These are phyloP conservation scores for Nymphicus hollandicus DNA, from an alignment of 2,113 vertebrate species.

Conservation along the genomic window DNA sequence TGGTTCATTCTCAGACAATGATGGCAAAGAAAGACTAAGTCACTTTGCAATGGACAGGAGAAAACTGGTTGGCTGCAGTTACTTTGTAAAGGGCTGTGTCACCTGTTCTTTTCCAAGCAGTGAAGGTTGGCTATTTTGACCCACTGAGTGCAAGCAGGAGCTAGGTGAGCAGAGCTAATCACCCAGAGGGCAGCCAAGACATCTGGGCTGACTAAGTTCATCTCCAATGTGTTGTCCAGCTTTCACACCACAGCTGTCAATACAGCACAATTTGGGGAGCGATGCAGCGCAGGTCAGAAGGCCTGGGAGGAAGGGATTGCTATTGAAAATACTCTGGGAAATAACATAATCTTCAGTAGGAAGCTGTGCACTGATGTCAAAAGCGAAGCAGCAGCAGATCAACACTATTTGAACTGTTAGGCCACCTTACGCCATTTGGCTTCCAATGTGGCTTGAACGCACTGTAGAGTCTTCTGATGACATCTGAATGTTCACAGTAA, in stretches of 20 bases:
- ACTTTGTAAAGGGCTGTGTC: background rate
- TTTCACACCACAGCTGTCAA: background rate
- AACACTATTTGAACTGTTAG: background rate
- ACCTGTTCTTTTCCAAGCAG: rapidly evolving
- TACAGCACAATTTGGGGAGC: background rate
- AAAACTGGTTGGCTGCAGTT: background rate
- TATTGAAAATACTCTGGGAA: background rate
- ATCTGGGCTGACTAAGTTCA: background rate
- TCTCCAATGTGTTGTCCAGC: rapidly evolving
- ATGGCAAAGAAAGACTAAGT: background rate
- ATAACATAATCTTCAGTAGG: background rate
- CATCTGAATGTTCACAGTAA: background rate
- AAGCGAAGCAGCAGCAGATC: background rate
- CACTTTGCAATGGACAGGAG: background rate
- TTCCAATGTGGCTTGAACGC: background rate
- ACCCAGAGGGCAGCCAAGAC: background rate
- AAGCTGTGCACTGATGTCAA: background rate
- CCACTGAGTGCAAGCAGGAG: background rate
- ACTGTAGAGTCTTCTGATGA: background rate
- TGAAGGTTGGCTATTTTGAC: background rate
- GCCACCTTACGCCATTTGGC: background rate
- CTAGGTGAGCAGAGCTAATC: background rate
- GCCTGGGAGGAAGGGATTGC: background rate
- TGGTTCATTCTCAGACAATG: background rate
- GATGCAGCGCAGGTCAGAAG: background rate